Base-by-base conservation (phyloP, 2,113 vertebrate species). In the Eublepharis macularius region DNA sequence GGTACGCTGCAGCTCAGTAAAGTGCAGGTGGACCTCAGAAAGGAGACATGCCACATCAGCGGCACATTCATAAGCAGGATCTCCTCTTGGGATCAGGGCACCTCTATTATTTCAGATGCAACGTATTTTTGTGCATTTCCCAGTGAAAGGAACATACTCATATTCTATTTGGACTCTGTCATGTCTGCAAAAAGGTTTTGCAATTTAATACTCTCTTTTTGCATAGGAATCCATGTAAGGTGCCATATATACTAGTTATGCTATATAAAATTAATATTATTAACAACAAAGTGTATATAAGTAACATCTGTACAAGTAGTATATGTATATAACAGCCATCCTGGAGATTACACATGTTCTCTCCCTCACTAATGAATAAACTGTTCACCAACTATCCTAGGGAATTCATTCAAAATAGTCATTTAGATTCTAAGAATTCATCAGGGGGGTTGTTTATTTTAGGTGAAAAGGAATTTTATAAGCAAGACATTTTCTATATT, bases 381-480 rank as follows among this genome's bases (percentile, higher is more conserved):
- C 17, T 83, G 54, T 84, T 93, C 91, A 91, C 79, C n/a, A 78
- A 70, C 45, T 85, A 87, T 91, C 86, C 85, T 95, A 83, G 92
- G 87, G 86, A 96, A 83, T 92, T 96, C 91, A 94, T 94, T 95
- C 93, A 93, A 93, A 93, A 90, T 45, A 93, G 81, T 72, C 65
- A 81, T 92, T 96, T 78, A 54, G n/a, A 78, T 60, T 60, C 34
- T 60, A 60, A 78, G 21, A 68, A 80, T 49, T n/a, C 79, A 12
- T 66, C 10, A 73, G 69, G 49, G 49, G 60, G 91, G 83, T 94
- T 94, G 89, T 89, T 95, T 95, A 93, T 94, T 95, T 96, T 93
- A 91, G 83, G 80, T 73, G 96, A 96, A 94, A 90, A 94, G 92
- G 90, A 93, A 92, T 96, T 96, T 94, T 95, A 96, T 88, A 92